phyloP scores from a whole-genome alignment of 1,140 invertebrate species.

The Physella acuta region DNA sequence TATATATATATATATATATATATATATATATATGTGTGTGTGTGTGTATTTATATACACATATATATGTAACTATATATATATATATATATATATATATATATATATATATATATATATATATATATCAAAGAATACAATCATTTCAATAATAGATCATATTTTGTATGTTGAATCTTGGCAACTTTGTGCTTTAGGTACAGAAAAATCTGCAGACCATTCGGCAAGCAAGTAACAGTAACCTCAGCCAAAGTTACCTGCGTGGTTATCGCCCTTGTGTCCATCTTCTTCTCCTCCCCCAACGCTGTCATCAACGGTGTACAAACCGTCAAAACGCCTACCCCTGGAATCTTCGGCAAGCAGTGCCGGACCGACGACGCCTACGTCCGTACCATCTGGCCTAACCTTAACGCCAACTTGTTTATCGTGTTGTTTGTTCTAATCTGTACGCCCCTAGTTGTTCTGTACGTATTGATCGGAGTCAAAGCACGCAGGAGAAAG shows the following conservation, averaged over 20 bases:
- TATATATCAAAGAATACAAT: too few species aligned
- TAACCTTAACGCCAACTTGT: background rate
- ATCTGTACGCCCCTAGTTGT: background rate
- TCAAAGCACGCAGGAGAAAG: too few species aligned
- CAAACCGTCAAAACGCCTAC: background rate
- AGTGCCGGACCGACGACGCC: background rate
- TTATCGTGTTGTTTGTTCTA: background rate
- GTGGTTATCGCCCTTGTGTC: background rate
- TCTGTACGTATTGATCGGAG: background rate
- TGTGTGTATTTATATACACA: too few species aligned
- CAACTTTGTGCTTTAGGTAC: too few species aligned
- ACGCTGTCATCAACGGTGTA: slow-evolving; percentile 1
- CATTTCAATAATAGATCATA: too few species aligned
- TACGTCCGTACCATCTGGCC: slow-evolving; percentile 4
- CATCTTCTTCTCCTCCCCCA: background rate
- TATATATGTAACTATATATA: too few species aligned
- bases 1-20: too few species aligned
- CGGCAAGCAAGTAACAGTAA: background rate
- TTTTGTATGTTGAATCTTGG: too few species aligned
- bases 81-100: too few species aligned
- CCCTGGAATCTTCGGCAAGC: background rate
- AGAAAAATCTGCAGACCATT: background rate
- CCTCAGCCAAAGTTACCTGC: background rate
- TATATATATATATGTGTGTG: too few species aligned
- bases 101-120: too few species aligned